Evolutionary conservation across 1,140 invertebrate species (phyloP).

Genomic region (Gonioctena quinquepunctata): DNA sequence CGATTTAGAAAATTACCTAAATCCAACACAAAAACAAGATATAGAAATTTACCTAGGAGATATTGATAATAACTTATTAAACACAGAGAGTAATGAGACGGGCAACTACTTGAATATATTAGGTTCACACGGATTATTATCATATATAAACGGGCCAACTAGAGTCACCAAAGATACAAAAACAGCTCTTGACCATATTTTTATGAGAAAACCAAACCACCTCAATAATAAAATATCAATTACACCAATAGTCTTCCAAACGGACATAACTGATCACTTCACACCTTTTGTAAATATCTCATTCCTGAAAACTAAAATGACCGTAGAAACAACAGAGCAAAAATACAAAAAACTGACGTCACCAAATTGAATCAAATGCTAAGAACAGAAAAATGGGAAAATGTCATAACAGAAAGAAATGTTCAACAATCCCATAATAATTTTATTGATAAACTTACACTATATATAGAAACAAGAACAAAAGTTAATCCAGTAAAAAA

Average conservation of each 20-base stretch:
- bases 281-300: background rate
- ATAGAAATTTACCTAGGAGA: background rate
- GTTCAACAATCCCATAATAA: too few relatives aligned
- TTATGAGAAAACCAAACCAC: background rate
- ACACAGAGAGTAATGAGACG: background rate
- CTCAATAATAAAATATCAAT: background rate
- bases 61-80: background rate
- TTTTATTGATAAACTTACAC: too few relatives aligned
- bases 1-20: background rate
- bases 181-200: background rate
- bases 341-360: too few relatives aligned
- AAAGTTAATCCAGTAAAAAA: too few relatives aligned
- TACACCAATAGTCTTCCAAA: background rate
- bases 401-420: too few relatives aligned
- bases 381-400: too few relatives aligned
- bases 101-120: background rate
- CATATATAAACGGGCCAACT: background rate
- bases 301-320: background rate
- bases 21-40: background rate
- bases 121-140: background rate
- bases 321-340: too few relatives aligned
- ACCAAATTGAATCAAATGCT: too few relatives aligned
- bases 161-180: conserved; percentile 1
- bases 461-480: too few relatives aligned
- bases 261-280: background rate